Evolutionary conservation across 1,140 invertebrate genomes (phyloP), one percentile per base, ranked within the genome.

Genomic region (Caerostris darwini): DNA sequence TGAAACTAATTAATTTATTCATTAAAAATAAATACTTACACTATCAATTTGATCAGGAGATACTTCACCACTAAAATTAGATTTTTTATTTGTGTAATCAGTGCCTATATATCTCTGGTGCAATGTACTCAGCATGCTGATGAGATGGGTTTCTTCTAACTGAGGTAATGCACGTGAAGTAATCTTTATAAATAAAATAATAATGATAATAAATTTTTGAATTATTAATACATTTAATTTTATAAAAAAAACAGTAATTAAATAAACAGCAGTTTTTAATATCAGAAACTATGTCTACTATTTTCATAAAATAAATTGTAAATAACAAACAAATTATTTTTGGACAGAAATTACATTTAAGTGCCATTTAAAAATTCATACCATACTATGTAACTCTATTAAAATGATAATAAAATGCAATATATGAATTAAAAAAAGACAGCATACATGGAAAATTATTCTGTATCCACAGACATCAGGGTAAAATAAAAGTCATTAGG

Each of bases 101-200:
- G 97, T 97, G 12, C 98, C 98, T 82, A 97, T 97, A 95, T 98
- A 98, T 58, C 97, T 97, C 94, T 98, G 97, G 95, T 98, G 98
- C 94, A 99, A 96, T 81, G 97, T 97, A 95, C 97, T 97, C 2
- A 99, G 96, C 95, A 98, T 97, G 10, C 96, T 96, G 6, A 97
- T 96, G 5, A 99, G 95, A 91, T 98, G 96, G 81, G 98, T 97
- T 95, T 98, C 97, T 95, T 98, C 97, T 53, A 99, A 96, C 87
- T 97, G 96, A 34, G 97, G 97, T 53, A 98, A 96, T 69, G 97
- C 96, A 92, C 96, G 95, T 7, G 95, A 96, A 34, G 96, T 96
- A 53, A 96, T 94, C 97, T 97, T 93, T 34, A 95, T 95, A 82
- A 61, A 12, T 10, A 93, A 34, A 50, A 5, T 10, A 34, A 34